Conservation (phyloP, 2,888 invertebrate species). For the Halictus quadricinctus region DNA sequence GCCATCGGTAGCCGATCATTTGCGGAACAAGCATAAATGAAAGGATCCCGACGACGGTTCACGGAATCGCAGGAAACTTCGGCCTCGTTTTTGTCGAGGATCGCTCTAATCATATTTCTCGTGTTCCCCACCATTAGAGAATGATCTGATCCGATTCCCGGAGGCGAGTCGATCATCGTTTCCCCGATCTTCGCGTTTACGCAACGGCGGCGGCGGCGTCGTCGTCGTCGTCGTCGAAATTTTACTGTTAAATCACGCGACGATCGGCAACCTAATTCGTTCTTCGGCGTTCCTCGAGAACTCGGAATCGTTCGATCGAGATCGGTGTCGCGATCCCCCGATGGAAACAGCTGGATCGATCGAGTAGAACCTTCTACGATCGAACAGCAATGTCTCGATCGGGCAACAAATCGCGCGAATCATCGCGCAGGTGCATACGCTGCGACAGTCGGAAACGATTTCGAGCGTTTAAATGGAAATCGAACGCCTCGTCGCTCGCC, state of each 20-base stretch:
- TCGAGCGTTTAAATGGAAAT: slow-evolving; percentile 16
- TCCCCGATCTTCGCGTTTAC: neutral
- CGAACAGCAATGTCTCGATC: neutral
- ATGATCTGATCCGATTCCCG: neutral
- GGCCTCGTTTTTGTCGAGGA: neutral
- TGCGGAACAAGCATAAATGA: slow-evolving; percentile 46
- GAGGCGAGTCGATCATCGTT: neutral
- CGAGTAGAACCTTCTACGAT: slow-evolving; percentile 8
- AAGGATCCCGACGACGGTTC: slow-evolving; percentile 42
- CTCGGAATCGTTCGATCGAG: neutral
- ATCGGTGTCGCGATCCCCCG: slow-evolving; percentile 37
- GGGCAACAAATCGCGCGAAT: slow-evolving; percentile 39
- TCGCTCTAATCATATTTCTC: slow-evolving; percentile 6
- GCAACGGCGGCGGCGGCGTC: neutral
- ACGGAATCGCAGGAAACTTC: slow-evolving; percentile 8
- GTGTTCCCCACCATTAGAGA: neutral
- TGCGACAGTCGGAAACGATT: slow-evolving; percentile 32
- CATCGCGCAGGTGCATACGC: slow-evolving; percentile 51
- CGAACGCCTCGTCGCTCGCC: neutral
- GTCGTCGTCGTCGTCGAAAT: neutral
- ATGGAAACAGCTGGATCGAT: neutral
- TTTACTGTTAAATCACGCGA: slow-evolving; percentile 13
- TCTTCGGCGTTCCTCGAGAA: slow-evolving; percentile 4
- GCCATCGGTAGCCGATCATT: slow-evolving; percentile 49
- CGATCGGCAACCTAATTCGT: neutral